Percentiles rank a stretch among this genome's conserved stretches.
These are phyloP conservation scores for Eucriotettix oculatus DNA, from an alignment of 2,888 invertebrate species.

Conservation along the genomic window DNA sequence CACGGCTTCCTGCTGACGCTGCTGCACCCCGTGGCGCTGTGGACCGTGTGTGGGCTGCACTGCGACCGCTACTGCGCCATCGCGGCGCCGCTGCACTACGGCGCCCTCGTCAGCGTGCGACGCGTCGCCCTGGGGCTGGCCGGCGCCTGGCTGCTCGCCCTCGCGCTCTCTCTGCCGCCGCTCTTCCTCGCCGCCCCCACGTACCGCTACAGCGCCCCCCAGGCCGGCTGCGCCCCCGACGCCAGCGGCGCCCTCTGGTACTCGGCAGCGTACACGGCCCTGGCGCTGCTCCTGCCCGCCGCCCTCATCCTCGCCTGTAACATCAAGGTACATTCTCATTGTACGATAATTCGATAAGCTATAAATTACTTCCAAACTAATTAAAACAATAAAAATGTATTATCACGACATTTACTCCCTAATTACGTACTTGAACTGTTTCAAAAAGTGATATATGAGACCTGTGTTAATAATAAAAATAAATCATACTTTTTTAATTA, in stretches of 20 bases:
- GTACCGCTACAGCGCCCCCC: constrained; percentile 25
- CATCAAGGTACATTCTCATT: constrained; percentile 35
- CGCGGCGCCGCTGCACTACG: constrained; percentile 62
- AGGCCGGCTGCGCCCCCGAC: constrained; percentile 50
- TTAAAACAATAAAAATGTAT: too few relatives aligned
- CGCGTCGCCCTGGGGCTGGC: constrained; percentile 48
- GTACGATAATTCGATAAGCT: too few relatives aligned
- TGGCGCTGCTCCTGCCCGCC: constrained; percentile 50
- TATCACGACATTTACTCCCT: too few relatives aligned
- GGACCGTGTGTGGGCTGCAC: constrained; percentile 67
- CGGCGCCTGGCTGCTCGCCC: constrained; percentile 47
- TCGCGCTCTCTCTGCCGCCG: constrained; percentile 45
- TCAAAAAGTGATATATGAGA: too few relatives aligned
- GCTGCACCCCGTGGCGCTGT: constrained; percentile 55
- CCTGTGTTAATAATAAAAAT: too few relatives aligned
- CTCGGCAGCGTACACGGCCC: constrained; percentile 42
- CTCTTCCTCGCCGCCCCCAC: constrained; percentile 41
- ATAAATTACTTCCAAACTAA: too few relatives aligned
- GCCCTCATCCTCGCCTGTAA: constrained; percentile 54
- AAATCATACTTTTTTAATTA: too few relatives aligned
- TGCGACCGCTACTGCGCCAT: constrained; percentile 67
- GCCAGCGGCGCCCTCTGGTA: constrained; percentile 43
- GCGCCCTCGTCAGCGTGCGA: constrained; percentile 53
- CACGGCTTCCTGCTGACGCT: constrained; percentile 52
- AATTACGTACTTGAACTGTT: too few relatives aligned